phyloP scores from a whole-genome alignment of 2,888 invertebrate species.

The Gibbula magus region DNA sequence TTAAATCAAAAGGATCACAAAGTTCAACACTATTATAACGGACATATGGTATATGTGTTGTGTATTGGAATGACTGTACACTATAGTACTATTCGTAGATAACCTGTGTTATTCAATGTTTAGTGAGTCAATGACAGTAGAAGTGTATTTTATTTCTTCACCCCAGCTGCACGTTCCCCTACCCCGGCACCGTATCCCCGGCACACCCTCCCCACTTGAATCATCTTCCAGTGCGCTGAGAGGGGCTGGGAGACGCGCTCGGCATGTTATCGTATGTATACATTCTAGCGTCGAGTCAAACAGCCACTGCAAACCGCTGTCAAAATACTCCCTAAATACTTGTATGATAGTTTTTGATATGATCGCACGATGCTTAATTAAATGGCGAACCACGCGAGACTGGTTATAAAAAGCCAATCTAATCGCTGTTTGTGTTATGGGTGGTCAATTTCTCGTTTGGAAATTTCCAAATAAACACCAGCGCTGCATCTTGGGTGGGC shows the following conservation, averaged over 20 bases:
- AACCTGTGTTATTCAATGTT: no score
- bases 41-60: no score
- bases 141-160: no score
- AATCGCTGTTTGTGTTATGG: conserved; percentile 63
- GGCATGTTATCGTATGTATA: background rate
- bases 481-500: conserved; percentile 60
- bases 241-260: background rate
- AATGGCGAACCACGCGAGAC: conserved; percentile 48
- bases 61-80: no score
- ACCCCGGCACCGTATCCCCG: background rate
- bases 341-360: conserved; percentile 44
- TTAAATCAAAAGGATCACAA: no score
- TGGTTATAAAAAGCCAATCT: conserved; percentile 39
- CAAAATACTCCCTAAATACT: conserved; percentile 44
- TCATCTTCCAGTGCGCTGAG: background rate
- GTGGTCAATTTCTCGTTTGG: conserved; percentile 66
- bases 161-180: background rate
- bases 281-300: background rate
- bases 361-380: conserved; percentile 40
- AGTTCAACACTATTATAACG: no score
- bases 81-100: no score
- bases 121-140: no score
- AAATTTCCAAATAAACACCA: conserved; percentile 66
- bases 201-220: background rate
- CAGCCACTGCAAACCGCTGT: conserved; percentile 35